phyloP scores from a whole-genome alignment of 1,140 invertebrate species.

The Dufourea novaeangliae region DNA sequence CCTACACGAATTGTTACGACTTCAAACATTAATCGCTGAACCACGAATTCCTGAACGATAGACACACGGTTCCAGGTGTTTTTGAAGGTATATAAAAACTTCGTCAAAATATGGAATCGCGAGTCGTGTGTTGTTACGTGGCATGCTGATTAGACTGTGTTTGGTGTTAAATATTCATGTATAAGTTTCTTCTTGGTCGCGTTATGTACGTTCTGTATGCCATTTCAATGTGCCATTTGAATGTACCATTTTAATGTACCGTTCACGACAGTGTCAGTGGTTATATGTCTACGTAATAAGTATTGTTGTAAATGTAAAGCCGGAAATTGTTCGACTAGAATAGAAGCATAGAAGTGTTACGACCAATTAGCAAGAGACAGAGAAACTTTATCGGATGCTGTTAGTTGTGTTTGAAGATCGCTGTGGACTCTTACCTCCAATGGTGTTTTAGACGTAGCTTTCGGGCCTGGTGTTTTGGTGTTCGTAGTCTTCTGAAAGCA shows the following conservation, averaged over 20 bases:
- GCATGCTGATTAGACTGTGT: constrained; percentile 40
- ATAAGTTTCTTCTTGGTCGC: not conserved
- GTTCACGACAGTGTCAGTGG: constrained; percentile 8
- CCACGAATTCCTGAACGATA: constrained; percentile 5
- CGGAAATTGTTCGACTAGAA: constrained; percentile 30
- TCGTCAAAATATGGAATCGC: not conserved
- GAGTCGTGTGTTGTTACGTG: constrained; percentile 30
- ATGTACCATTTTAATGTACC: not conserved
- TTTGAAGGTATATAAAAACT: not conserved
- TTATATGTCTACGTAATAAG: constrained; percentile 17
- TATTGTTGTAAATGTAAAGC: constrained; percentile 24
- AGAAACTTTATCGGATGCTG: constrained; percentile 20
- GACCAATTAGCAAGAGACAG: constrained; percentile 18
- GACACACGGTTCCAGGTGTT: not conserved
- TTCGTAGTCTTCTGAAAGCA: constrained; percentile 72
- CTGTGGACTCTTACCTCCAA: constrained; percentile 66
- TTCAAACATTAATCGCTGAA: constrained; percentile 31
- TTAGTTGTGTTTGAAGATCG: constrained; percentile 13
- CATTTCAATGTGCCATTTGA: not conserved
- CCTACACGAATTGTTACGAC: constrained; percentile 49
- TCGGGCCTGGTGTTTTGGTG: constrained; percentile 61
- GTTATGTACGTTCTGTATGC: not conserved
- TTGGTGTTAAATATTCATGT: constrained; percentile 12
- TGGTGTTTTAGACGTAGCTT: constrained; percentile 56
- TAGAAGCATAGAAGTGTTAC: constrained; percentile 37